phyloP scores from a whole-genome alignment of 2,797 vertebrate species.

The Microhierax caerulescens region DNA sequence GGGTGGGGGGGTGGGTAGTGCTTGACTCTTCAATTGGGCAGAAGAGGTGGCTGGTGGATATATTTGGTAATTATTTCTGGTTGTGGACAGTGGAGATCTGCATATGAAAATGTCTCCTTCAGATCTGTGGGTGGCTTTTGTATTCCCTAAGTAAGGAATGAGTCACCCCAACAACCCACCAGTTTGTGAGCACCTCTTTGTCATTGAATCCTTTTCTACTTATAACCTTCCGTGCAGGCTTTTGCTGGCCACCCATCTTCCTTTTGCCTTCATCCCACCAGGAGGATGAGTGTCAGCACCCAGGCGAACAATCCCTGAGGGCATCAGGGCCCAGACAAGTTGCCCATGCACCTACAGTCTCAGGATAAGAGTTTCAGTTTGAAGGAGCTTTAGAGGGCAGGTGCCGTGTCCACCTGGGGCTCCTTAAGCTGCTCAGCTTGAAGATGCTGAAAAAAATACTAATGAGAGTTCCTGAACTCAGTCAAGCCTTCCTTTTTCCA shows the following conservation, averaged over 20 bases:
- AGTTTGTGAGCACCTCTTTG: background rate
- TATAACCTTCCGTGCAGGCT: background rate
- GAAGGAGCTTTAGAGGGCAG: background rate
- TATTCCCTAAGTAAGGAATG: background rate
- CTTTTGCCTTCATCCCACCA: background rate
- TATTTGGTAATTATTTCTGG: background rate
- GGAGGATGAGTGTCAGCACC: background rate
- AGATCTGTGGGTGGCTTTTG: background rate
- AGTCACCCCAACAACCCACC: background rate
- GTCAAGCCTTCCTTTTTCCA: background rate
- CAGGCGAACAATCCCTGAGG: rapidly evolving
- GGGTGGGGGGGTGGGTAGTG: too few species aligned
- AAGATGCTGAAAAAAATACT: background rate
- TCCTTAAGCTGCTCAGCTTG: background rate
- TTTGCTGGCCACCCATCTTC: background rate
- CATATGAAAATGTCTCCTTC: background rate
- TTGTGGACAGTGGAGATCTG: background rate
- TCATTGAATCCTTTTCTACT: background rate
- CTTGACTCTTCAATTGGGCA: background rate
- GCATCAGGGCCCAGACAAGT: background rate
- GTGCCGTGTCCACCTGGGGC: rapidly evolving
- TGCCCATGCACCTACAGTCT: background rate
- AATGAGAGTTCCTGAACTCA: background rate
- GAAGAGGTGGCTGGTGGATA: background rate
- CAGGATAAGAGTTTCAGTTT: background rate